Conservation (phyloP, 2,797 vertebrate species). For the Agapornis canus region DNA sequence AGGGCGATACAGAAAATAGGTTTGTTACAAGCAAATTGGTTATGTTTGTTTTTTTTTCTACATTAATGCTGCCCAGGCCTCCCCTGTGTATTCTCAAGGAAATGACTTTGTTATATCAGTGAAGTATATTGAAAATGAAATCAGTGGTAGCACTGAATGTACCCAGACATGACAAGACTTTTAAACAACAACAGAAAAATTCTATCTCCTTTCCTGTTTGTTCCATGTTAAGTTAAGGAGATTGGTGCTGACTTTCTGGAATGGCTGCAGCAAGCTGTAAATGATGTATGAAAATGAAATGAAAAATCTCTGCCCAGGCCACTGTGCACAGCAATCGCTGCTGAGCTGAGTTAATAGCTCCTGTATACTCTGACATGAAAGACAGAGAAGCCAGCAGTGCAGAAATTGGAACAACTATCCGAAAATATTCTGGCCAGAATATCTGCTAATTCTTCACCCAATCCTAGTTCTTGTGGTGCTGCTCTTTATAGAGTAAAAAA, state of each 20-base stretch:
- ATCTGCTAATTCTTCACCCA: neutral
- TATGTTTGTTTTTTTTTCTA: slow-evolving; percentile 35
- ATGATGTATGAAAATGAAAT: slow-evolving; percentile 70
- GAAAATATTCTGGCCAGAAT: neutral
- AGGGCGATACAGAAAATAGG: slow-evolving; percentile 6
- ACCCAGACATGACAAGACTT: slow-evolving; percentile 64
- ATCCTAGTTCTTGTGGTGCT: neutral
- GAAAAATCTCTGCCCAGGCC: slow-evolving; percentile 51
- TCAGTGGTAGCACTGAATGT: slow-evolving; percentile 58
- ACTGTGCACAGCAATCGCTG: neutral
- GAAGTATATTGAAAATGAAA: slow-evolving; percentile 67
- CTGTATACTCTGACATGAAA: slow-evolving; percentile 6
- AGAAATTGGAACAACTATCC: neutral
- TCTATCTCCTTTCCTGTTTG: slow-evolving; percentile 65
- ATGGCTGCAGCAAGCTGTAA: slow-evolving; percentile 59
- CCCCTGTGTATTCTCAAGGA: slow-evolving; percentile 52
- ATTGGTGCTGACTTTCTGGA: slow-evolving; percentile 62
- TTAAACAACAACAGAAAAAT: slow-evolving; percentile 64
- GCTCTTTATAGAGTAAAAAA: neutral
- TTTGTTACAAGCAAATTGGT: slow-evolving; percentile 44
- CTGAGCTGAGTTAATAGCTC: slow-evolving; percentile 48
- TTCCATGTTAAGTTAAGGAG: slow-evolving; percentile 57
- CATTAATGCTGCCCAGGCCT: slow-evolving; percentile 37
- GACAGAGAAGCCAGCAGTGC: neutral
- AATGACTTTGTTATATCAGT: slow-evolving; percentile 47